Percentiles rank a stretch among this genome's conserved stretches.
These are phyloP conservation scores for Anomalospiza imberbis DNA, from an alignment of 2,797 vertebrate species.

Conservation along the genomic window DNA sequence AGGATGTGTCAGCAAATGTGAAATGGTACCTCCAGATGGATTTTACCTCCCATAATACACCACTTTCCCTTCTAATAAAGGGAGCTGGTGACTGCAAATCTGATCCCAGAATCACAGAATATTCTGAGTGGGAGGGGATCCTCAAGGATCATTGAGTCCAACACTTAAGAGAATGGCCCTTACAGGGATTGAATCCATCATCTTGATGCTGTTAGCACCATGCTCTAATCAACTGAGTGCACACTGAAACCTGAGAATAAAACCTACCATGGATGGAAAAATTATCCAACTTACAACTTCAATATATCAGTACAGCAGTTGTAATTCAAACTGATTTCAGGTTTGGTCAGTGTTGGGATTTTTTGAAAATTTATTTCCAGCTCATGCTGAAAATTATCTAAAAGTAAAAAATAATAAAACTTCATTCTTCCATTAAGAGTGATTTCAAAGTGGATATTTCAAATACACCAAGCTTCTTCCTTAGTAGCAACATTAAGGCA, in stretches of 20 bases:
- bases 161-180: not conserved
- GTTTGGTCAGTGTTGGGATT: not conserved
- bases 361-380: not conserved
- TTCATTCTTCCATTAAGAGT: not conserved
- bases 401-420: not conserved
- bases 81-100: not conserved
- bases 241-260: not conserved
- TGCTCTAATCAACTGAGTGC: not conserved
- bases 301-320: not conserved
- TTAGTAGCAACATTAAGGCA: not conserved
- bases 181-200: not conserved
- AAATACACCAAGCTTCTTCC: not conserved
- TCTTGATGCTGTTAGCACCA: not conserved
- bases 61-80: not conserved
- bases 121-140: not conserved
- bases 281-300: not conserved
- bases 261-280: not conserved
- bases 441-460: not conserved
- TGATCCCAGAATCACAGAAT: not conserved
- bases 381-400: not conserved
- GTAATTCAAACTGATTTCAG: not conserved
- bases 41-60: not conserved
- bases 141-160: not conserved
- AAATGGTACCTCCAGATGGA: not conserved
- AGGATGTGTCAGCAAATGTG: not conserved